These are phyloP conservation scores for Melanotaenia trifasciata DNA, from an alignment of 2,797 vertebrate species.

Conservation along the genomic window DNA sequence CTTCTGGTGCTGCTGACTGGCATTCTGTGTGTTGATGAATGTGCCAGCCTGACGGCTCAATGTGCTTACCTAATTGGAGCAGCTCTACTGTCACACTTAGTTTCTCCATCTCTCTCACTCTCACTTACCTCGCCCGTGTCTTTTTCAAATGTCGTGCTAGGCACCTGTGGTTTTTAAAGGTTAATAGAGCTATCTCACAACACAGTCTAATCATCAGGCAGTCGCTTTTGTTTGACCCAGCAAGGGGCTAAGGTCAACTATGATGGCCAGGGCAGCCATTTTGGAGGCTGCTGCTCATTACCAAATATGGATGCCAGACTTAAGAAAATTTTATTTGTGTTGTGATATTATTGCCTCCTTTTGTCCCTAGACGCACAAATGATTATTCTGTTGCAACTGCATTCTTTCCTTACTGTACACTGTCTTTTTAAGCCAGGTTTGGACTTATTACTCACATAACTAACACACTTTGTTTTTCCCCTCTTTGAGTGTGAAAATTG, in stretches of 20 bases:
- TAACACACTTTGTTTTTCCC: conserved; percentile 25
- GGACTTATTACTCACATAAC: conserved; percentile 14
- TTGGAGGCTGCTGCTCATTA: conserved; percentile 39
- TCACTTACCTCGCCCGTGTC: conserved; percentile 40
- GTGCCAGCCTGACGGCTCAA: conserved; percentile 78
- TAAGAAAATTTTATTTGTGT: background rate
- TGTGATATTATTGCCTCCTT: background rate
- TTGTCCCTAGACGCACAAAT: no score
- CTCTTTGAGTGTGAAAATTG: conserved; percentile 23
- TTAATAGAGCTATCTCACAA: conserved; percentile 79
- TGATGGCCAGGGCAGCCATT: conserved; percentile 62
- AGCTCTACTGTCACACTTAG: conserved; percentile 70
- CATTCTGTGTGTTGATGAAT: conserved; percentile 79
- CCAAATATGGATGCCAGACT: conserved; percentile 25
- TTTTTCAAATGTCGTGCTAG: conserved; percentile 51
- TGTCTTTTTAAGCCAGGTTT: conserved; percentile 3
- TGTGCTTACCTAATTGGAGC: conserved; percentile 85
- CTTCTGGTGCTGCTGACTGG: conserved; percentile 69
- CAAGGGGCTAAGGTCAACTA: conserved; percentile 63
- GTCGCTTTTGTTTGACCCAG: conserved; percentile 71
- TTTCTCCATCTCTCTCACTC: conserved; percentile 49
- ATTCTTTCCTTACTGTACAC: no score
- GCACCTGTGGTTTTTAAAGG: conserved; percentile 77
- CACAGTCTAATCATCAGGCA: conserved; percentile 78
- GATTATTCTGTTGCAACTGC: background rate